Conservation (phyloP, 1,140 invertebrate genomes). For the Papilio helenus region DNA sequence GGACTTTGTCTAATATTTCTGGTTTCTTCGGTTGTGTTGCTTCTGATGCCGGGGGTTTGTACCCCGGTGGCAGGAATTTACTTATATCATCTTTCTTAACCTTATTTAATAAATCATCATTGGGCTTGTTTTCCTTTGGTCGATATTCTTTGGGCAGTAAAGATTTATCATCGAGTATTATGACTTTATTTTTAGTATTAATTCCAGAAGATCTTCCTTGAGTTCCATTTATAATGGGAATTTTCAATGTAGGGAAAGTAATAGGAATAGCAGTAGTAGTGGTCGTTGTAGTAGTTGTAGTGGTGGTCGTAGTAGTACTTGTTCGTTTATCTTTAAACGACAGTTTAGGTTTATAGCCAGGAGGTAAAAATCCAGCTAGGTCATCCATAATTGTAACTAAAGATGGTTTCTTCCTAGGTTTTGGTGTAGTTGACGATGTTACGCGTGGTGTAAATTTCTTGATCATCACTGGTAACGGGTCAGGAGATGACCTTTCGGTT, state of each 20-base stretch:
- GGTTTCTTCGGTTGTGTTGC: constrained; percentile 56
- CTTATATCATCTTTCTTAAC: constrained; percentile 82
- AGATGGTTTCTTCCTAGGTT: constrained; percentile 78
- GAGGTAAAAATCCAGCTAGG: constrained; percentile 84
- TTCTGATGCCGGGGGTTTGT: constrained; percentile 71
- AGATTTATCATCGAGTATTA: constrained; percentile 84
- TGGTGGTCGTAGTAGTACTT: constrained; percentile 77
- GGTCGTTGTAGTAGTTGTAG: constrained; percentile 76
- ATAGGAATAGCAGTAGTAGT: constrained; percentile 60
- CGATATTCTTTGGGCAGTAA: constrained; percentile 87
- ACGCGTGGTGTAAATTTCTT: constrained; percentile 87
- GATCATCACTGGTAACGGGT: constrained; percentile 83
- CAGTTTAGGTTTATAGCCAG: constrained; percentile 84
- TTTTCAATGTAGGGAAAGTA: constrained; percentile 51
- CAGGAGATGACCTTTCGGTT: constrained; percentile 77
- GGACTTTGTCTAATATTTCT: constrained; percentile 76
- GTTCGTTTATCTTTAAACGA: constrained; percentile 83
- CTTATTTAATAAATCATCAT: constrained; percentile 72
- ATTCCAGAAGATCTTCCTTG: constrained; percentile 79
- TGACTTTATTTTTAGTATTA: constrained; percentile 81
- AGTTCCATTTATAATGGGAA: constrained; percentile 68
- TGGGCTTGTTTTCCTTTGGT: constrained; percentile 73
- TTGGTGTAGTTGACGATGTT: constrained; percentile 80
- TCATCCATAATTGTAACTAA: constrained; percentile 86
- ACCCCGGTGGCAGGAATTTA: constrained; percentile 86